Conservation (phyloP, 2,888 invertebrate species). For the Thereva unica region DNA sequence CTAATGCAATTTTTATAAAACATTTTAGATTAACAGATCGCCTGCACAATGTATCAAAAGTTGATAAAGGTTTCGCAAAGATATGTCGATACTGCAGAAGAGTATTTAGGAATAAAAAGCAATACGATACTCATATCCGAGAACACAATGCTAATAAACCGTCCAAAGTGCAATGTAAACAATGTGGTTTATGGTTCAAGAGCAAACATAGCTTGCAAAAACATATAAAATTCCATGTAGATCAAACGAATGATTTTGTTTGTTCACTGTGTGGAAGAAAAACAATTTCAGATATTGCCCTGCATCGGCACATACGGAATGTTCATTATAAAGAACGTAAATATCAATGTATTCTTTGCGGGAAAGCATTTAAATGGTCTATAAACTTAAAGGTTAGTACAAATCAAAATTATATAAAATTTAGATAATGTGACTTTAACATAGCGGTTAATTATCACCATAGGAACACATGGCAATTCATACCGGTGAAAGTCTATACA, state of each 20-base stretch:
- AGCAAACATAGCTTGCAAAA: slow-evolving; percentile 27
- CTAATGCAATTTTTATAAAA: too few species aligned
- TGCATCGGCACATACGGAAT: slow-evolving; percentile 36
- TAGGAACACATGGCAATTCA: slow-evolving; percentile 32
- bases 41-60: too few species aligned
- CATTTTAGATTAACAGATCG: too few species aligned
- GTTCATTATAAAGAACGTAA: slow-evolving; percentile 39
- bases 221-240: slow-evolving; percentile 33
- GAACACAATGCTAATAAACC: slow-evolving; percentile 31
- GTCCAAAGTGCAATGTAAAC: slow-evolving; percentile 33
- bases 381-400: slow-evolving; percentile 37
- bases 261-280: slow-evolving; percentile 38
- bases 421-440: slow-evolving; percentile 4
- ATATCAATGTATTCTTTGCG: slow-evolving; percentile 38
- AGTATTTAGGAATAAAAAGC: slow-evolving; percentile 28
- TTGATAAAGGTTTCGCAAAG: slow-evolving; percentile 21
- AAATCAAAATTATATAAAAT: background rate
- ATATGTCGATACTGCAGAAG: slow-evolving; percentile 28
- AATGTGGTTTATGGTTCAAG: slow-evolving; percentile 34
- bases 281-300: slow-evolving; percentile 31
- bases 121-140: slow-evolving; percentile 24
- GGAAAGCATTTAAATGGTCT: slow-evolving; percentile 39
- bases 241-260: slow-evolving; percentile 26
- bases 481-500: slow-evolving; percentile 26
- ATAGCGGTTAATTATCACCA: background rate